Conservation (phyloP, 2,797 vertebrate species). For the Scleropages formosus region DNA sequence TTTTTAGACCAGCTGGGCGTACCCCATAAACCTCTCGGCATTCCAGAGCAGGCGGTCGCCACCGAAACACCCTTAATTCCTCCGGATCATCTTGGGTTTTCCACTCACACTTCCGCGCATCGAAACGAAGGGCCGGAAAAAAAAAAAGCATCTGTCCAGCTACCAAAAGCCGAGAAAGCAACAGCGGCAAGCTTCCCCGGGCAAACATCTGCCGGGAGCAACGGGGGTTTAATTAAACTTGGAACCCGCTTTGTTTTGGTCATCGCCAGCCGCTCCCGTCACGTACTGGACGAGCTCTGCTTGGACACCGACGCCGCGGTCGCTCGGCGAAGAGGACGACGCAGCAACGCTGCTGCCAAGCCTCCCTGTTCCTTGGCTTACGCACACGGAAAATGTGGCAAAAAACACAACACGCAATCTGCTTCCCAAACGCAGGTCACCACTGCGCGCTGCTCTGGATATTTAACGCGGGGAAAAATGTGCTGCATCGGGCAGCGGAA, state of each 20-base stretch:
- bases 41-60: too few species aligned
- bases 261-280: neutral
- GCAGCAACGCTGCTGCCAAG: neutral
- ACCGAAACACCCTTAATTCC: too few species aligned
- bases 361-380: neutral
- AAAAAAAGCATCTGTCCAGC: neutral
- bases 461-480: neutral
- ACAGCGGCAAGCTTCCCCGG: neutral
- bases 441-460: neutral
- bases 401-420: neutral
- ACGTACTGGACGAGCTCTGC: neutral
- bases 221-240: neutral
- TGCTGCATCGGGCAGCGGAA: neutral
- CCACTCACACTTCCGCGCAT: too few species aligned
- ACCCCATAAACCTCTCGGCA: too few species aligned
- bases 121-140: too few species aligned
- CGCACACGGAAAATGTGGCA: conserved; percentile 9
- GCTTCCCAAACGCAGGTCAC: conserved; percentile 15
- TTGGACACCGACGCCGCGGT: too few species aligned
- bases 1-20: too few species aligned
- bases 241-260: neutral
- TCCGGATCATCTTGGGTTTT: too few species aligned
- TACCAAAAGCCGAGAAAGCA: neutral
- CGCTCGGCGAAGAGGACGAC: conserved; percentile 3
- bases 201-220: neutral